Percentiles rank a stretch among this genome's conserved stretches.
Conservation (phyloP, 1,140 invertebrate species). For the Lepidurus packardi region DNA sequence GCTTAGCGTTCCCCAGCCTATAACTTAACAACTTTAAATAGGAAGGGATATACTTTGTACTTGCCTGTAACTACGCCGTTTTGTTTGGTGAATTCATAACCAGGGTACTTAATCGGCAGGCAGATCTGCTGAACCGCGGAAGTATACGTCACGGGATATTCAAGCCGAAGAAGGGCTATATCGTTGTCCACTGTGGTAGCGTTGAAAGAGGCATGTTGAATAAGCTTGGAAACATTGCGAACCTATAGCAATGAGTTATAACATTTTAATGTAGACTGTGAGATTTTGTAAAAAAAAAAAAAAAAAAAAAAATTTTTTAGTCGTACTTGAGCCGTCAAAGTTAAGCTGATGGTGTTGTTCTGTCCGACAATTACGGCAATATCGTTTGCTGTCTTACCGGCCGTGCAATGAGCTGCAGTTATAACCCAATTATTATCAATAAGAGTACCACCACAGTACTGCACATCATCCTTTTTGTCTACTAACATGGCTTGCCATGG, state of each 20-base stretch:
- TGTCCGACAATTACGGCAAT: slow-evolving; percentile 33
- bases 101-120: slow-evolving; percentile 54
- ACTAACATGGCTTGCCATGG: slow-evolving; percentile 32
- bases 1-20: slow-evolving; percentile 59
- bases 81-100: slow-evolving; percentile 46
- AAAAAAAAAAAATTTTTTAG: neutral
- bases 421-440: slow-evolving; percentile 46
- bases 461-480: slow-evolving; percentile 31
- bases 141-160: slow-evolving; percentile 49
- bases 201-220: slow-evolving; percentile 46
- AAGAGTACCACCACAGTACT: slow-evolving; percentile 48
- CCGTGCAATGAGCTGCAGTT: slow-evolving; percentile 47
- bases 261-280: slow-evolving; percentile 23
- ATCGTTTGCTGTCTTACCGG: slow-evolving; percentile 23
- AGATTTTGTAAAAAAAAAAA: neutral
- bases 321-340: slow-evolving; percentile 30
- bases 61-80: slow-evolving; percentile 33
- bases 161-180: slow-evolving; percentile 54
- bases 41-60: neutral
- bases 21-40: slow-evolving; percentile 27
- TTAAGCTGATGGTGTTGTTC: slow-evolving; percentile 17
- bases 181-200: slow-evolving; percentile 50
- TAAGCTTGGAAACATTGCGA: slow-evolving; percentile 37
- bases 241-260: slow-evolving; percentile 22
- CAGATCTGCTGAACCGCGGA: slow-evolving; percentile 57